Evolutionary conservation across 2,888 invertebrate species (phyloP), one percentile per base, ranked within the genome.

Genomic region (Mallateleia sp.): DNA sequence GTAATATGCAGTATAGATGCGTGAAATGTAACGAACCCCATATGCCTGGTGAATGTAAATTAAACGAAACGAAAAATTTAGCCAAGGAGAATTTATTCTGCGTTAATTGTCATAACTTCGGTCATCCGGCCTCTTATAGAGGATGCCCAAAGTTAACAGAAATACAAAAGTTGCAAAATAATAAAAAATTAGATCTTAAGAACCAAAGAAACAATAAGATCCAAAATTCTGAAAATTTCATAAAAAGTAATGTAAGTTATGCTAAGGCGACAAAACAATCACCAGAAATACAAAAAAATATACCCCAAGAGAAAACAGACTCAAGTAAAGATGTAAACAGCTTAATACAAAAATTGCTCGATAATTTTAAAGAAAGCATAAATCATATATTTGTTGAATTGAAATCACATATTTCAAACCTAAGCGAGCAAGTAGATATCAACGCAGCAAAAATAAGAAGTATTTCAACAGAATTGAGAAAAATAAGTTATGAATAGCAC

Each of bases 91-190:
- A 71, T n/a, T 4, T 77, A 8, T 85, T n/a, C 22, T 88, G 87
- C n/a, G 28, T 82, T 2, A 71, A 79, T 38, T 88, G 84, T n/a
- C 18, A 71, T 8, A 64, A 56, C 11, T 45, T 18, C 18, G 84
- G 74, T 0, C 84, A 89, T 22, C 84, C 87, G 7, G 88, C 90
- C 0, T 90, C 89, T 0, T 90, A 85, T 18, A 80, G 71, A 47
- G 88, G 86, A 0, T 88, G 86, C 6, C 87, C 81, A 2, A 79
- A 50, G 15, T 28, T 58, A 15, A 0, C 8, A 14, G 50, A 74
- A 54, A 56, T 66, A 0, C n/a, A 54, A 34, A 20, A 60, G 25
- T 6, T 7, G 2, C 47, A 64, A n/a, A 14, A 8, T 4, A 14
- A 52, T 3, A 54, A 81, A 56, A 64, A 32, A 42, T 0, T 38